Conservation (phyloP, 2,888 invertebrate species). For the Hemistola chrysoprasaria region DNA sequence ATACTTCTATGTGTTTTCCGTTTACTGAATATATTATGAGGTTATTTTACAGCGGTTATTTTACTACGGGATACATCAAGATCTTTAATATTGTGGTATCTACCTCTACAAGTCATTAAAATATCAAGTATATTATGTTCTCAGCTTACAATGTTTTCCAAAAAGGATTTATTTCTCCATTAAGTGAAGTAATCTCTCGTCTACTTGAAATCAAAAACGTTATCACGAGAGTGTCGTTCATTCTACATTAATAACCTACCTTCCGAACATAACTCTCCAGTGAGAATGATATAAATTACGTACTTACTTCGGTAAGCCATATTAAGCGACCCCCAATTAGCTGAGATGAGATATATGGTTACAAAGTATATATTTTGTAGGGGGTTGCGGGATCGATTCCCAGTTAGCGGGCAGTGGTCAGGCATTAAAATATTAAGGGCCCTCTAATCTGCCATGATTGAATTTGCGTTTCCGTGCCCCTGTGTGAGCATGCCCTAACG, state of each 20-base stretch:
- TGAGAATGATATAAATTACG: slow-evolving; percentile 74
- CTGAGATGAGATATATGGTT: slow-evolving; percentile 72
- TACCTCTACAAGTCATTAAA: no score
- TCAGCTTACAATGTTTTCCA: no score
- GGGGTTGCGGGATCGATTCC: slow-evolving; percentile 68
- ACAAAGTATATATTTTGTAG: slow-evolving; percentile 61
- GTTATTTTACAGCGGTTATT: no score
- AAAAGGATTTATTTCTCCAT: not conserved
- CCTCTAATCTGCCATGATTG: slow-evolving; percentile 79
- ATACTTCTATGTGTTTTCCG: no score
- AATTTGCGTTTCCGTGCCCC: slow-evolving; percentile 70
- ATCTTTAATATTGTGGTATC: no score
- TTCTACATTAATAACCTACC: slow-evolving; percentile 39
- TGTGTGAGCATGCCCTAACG: slow-evolving; percentile 53
- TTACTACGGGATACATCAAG: no score
- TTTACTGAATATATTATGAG: no score
- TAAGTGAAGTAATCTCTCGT: slow-evolving; percentile 19
- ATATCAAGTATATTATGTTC: no score
- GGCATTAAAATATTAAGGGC: slow-evolving; percentile 80
- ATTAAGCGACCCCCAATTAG: slow-evolving; percentile 81
- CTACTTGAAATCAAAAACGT: slow-evolving; percentile 9
- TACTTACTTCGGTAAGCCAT: slow-evolving; percentile 80
- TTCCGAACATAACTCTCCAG: slow-evolving; percentile 51
- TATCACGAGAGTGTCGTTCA: slow-evolving; percentile 17
- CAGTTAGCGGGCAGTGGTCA: slow-evolving; percentile 74